Percentiles rank a stretch among this genome's conserved stretches.
Conservation (phyloP, 2,888 invertebrate species). For the Osedax fenrisi region DNA sequence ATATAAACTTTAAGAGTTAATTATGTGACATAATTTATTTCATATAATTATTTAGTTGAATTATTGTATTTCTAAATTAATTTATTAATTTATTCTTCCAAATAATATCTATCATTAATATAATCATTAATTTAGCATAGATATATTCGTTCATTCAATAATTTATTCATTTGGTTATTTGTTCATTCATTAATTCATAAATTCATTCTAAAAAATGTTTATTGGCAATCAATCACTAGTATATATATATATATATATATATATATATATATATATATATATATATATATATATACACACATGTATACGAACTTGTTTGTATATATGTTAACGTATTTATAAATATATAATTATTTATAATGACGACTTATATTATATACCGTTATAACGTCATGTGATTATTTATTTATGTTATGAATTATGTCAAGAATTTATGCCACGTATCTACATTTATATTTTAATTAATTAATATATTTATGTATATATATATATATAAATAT, state of each 20-base stretch:
- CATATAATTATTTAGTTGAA: no score
- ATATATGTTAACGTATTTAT: no score
- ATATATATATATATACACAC: not conserved
- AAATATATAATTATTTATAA: no score
- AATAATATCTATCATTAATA: not conserved
- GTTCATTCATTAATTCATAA: not conserved
- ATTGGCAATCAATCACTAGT: not conserved
- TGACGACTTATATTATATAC: no score
- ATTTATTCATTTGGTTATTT: not conserved
- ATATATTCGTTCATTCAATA: not conserved
- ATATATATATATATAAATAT: conserved; percentile 3
- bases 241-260: conserved; percentile 2
- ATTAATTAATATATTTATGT: conserved; percentile 3
- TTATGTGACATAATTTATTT: no score
- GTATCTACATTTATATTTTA: no score
- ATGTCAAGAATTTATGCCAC: no score
- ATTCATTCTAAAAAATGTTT: not conserved
- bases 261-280: conserved; percentile 2
- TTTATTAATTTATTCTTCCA: not conserved
- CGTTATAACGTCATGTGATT: no score
- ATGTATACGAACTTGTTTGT: no score
- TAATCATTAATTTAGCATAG: not conserved
- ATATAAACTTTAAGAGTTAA: no score
- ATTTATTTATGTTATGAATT: no score
- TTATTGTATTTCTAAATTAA: not conserved